These are phyloP conservation scores for Dorcus hopei DNA, from an alignment of 2,888 invertebrate species.

Conservation along the genomic window DNA sequence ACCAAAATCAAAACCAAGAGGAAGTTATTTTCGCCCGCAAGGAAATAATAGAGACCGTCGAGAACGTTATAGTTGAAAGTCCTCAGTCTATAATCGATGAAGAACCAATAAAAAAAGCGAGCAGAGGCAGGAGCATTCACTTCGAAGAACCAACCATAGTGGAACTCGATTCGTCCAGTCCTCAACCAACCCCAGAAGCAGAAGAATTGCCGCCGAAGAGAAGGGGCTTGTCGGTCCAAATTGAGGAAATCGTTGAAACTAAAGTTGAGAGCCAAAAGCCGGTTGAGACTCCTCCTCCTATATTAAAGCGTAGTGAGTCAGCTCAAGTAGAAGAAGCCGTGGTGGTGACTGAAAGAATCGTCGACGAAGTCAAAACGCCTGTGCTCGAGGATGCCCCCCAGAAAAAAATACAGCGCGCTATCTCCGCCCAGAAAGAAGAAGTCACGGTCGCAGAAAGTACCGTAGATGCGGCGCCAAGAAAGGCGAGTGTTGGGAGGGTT, in stretches of 20 bases:
- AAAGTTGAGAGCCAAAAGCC: slow-evolving; percentile 14
- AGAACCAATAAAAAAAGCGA: background rate
- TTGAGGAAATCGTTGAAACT: slow-evolving; percentile 10
- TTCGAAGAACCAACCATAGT: slow-evolving; percentile 10
- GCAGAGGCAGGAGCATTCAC: background rate
- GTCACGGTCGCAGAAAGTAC: slow-evolving; percentile 26
- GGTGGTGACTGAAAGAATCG: slow-evolving; percentile 3
- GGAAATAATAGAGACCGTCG: background rate
- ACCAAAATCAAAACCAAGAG: background rate
- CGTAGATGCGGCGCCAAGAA: slow-evolving; percentile 13
- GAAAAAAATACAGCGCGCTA: background rate
- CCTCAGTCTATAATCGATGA: background rate
- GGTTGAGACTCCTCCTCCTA: slow-evolving; percentile 10
- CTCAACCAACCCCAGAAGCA: too few relatives aligned
- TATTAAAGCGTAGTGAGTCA: slow-evolving; percentile 17
- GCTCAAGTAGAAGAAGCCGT: slow-evolving; percentile 26
- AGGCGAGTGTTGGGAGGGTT: slow-evolving; percentile 8
- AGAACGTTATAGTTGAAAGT: background rate
- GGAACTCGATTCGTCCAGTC: slow-evolving; percentile 1
- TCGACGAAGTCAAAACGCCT: background rate
- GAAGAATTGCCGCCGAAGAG: background rate
- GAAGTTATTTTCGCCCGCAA: background rate
- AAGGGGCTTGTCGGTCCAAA: slow-evolving; percentile 4
- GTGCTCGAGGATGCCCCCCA: too few relatives aligned
- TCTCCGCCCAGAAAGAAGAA: slow-evolving; percentile 28